A percentile compares a stretch with the other conserved stretches of the same genome.
Evolutionary conservation across 1,140 invertebrate genomes (phyloP).

Genomic region (Diabrotica undecimpunctata): DNA sequence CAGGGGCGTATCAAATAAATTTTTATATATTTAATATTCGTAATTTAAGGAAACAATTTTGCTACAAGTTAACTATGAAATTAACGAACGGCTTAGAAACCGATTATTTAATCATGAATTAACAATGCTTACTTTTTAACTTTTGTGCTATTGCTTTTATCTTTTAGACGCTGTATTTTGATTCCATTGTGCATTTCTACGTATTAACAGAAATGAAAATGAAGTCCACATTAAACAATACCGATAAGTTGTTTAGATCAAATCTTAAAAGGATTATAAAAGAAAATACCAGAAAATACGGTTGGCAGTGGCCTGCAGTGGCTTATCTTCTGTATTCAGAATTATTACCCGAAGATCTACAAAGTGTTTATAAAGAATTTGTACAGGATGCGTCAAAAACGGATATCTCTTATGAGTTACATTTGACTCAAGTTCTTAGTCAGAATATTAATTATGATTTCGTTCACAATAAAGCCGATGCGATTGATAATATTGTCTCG

Average conservation of each 20-base stretch:
- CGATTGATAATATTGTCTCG: slow-evolving; percentile 27
- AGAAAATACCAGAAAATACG: slow-evolving; percentile 13
- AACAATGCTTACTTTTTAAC: no score
- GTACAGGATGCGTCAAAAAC: slow-evolving; percentile 17
- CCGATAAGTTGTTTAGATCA: slow-evolving; percentile 6
- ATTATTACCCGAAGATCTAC: slow-evolving; percentile 16
- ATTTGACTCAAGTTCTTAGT: slow-evolving; percentile 37
- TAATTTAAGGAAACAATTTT: no score
- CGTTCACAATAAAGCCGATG: slow-evolving; percentile 20
- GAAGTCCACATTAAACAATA: not conserved
- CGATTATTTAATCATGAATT: no score
- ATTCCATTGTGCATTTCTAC: slow-evolving; percentile 28
- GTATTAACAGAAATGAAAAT: slow-evolving; percentile 13
- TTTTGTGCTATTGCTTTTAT: slow-evolving; percentile 1
- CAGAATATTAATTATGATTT: slow-evolving; percentile 33
- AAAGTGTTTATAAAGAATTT: slow-evolving; percentile 24
- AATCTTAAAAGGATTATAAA: slow-evolving; percentile 16
- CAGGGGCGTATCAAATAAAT: no score
- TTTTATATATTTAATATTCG: no score
- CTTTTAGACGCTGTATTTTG: slow-evolving; percentile 41
- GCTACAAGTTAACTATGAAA: no score
- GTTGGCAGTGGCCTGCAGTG: slow-evolving; percentile 34
- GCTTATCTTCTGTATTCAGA: slow-evolving; percentile 28
- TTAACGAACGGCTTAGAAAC: no score
- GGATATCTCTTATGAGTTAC: slow-evolving; percentile 26